phyloP scores from a whole-genome alignment of 2,797 vertebrate genomes.

The Benthosema pterotum region DNA sequence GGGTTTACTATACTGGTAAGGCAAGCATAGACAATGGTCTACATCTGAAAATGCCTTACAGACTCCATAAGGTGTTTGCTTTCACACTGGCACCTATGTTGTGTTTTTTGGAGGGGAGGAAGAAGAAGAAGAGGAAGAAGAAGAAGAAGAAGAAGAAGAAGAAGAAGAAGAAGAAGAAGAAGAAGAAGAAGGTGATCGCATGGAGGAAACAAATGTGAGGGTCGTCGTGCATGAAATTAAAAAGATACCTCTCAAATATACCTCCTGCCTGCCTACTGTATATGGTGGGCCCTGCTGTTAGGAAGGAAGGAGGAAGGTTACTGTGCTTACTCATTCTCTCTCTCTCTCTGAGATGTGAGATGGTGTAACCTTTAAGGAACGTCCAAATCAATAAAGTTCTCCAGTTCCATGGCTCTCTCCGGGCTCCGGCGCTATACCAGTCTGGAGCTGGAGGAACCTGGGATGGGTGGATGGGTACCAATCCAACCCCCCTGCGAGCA shows the following conservation, averaged over 20 bases:
- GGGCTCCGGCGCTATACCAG: neutral
- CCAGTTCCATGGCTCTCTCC: slow-evolving; percentile 48
- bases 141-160: slow-evolving; percentile 25
- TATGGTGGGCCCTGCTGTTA: slow-evolving; percentile 36
- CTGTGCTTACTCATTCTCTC: slow-evolving; percentile 1
- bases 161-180: slow-evolving; percentile 11
- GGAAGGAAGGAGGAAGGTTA: slow-evolving; percentile 23
- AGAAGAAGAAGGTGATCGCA: slow-evolving; percentile 38
- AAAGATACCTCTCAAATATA: slow-evolving; percentile 77
- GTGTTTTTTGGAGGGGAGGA: slow-evolving; percentile 5
- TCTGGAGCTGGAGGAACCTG: slow-evolving; percentile 48
- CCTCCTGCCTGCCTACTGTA: slow-evolving; percentile 31
- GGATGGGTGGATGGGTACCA: slow-evolving; percentile 29
- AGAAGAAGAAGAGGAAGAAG: neutral
- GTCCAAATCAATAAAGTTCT: slow-evolving; percentile 72
- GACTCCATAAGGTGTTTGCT: too few relatives aligned
- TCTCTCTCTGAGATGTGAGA: slow-evolving; percentile 62
- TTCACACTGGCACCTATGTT: too few relatives aligned
- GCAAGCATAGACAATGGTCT: too few relatives aligned
- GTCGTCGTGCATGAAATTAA: slow-evolving; percentile 78
- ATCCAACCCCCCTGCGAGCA: too few relatives aligned
- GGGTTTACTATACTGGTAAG: too few relatives aligned
- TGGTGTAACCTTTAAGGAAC: slow-evolving; percentile 76
- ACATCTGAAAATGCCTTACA: too few relatives aligned
- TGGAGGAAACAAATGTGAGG: slow-evolving; percentile 70